Percentiles rank a stretch among this genome's conserved stretches.
phyloP scores from a whole-genome alignment of 2,797 vertebrate genomes.

The Hipposideros larvatus region DNA sequence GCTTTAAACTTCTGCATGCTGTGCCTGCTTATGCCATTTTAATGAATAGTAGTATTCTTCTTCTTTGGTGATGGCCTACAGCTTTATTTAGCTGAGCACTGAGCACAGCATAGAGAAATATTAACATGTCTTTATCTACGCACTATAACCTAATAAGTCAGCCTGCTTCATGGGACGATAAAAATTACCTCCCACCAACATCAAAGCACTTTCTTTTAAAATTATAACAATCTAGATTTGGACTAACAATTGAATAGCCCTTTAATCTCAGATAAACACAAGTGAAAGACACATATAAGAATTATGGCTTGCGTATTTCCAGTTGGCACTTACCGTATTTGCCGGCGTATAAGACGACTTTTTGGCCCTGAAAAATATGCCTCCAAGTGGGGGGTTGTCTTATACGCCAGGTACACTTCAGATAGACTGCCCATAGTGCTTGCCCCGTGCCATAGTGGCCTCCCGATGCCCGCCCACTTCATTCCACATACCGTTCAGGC shows the following conservation, averaged over 20 bases:
- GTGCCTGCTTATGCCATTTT: slow-evolving; percentile 40
- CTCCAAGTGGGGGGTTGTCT: no score
- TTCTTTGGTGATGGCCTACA: neutral
- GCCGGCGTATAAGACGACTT: no score
- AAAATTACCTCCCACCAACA: neutral
- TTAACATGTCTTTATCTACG: neutral
- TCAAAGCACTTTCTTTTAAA: neutral
- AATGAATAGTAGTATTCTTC: neutral
- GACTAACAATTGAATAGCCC: neutral
- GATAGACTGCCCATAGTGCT: no score
- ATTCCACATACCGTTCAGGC: no score
- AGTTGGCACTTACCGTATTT: neutral
- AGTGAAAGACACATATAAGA: neutral
- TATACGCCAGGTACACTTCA: no score
- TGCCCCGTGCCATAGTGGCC: no score
- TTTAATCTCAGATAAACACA: slow-evolving; percentile 42
- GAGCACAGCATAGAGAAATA: neutral
- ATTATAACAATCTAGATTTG: neutral
- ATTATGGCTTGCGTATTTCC: neutral
- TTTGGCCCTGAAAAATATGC: no score
- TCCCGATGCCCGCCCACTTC: no score
- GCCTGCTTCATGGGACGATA: neutral
- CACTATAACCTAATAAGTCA: neutral
- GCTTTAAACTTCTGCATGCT: neutral
- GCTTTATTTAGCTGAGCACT: slow-evolving; percentile 22